phyloP scores from a whole-genome alignment of 1,140 invertebrate species.

The Camponotus floridanus region DNA sequence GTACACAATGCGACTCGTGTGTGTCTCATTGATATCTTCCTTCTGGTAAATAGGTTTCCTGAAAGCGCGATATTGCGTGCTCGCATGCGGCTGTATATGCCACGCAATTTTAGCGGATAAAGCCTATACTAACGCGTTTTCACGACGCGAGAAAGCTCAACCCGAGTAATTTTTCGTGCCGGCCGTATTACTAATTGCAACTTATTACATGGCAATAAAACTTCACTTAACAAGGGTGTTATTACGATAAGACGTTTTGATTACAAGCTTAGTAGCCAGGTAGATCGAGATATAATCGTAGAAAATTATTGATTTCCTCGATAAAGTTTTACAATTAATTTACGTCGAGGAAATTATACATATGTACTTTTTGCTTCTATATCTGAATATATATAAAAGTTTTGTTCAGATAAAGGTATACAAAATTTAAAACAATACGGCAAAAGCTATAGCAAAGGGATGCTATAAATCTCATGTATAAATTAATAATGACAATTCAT shows the following conservation, averaged over 20 bases:
- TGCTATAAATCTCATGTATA: background rate
- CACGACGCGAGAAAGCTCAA: constrained; percentile 27
- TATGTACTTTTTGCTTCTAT: background rate
- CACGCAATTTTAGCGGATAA: constrained; percentile 65
- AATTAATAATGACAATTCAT: background rate
- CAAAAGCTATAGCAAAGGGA: background rate
- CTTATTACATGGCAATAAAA: constrained; percentile 54
- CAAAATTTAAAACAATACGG: background rate
- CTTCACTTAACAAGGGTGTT: constrained; percentile 25
- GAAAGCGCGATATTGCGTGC: constrained; percentile 58
- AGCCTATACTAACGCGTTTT: constrained; percentile 47
- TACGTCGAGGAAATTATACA: background rate
- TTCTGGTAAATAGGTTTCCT: constrained; percentile 17
- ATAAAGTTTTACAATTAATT: constrained; percentile 34
- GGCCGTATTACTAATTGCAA: constrained; percentile 51
- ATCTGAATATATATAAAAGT: background rate
- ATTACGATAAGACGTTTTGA: constrained; percentile 50
- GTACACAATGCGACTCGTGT: constrained; percentile 10
- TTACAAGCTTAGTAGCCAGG: background rate
- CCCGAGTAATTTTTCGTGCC: constrained; percentile 52
- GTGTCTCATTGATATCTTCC: constrained; percentile 51
- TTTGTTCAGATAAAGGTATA: background rate
- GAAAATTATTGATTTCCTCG: constrained; percentile 38
- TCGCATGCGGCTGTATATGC: constrained; percentile 47
- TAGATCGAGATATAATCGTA: constrained; percentile 13